Base-by-base conservation (phyloP, 2,113 vertebrate species). In the Zosterops borbonicus region DNA sequence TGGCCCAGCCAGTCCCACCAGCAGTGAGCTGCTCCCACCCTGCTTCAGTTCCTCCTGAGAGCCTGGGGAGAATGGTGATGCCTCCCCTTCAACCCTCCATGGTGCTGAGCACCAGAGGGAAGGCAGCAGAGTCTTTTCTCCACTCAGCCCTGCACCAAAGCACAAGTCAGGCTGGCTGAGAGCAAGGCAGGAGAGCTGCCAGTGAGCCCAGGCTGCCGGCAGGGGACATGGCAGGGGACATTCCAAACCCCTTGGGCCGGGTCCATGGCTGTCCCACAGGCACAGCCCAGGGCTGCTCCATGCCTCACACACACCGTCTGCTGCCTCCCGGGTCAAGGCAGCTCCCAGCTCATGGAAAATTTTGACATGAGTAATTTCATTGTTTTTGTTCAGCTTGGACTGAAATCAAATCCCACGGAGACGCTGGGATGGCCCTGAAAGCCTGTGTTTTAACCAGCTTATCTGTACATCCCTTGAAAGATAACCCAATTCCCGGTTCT, bases 381-480 rank as follows among this genome's bases (percentile, higher is more conserved):
- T 93, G 78, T 1, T 92, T 90, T 92, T 95, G 67, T 86, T 95
- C 86, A 89, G 46, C 67, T 95, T 94, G 83, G 79, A 88, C 53
- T 28, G 44, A 89, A 83, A 69, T 6, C 53, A 92, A 86, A 94
- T 83, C 75, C 89, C 95, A 91, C 12, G 4, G 69, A 84, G 52
- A 68, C 42, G 31, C 39, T 33, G 24, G 44, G 65, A 87, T 19
- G 64, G 87, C 42, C 84, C 64, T 1, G 1, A 91, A 87, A 87
- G 56, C 56, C 62, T 17, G 1, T 9, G 44, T 56, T 91, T 89
- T 64, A 85, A 60, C 37, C 56, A 18, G 60, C 60, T 81, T 47
- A 84, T 58, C 90, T 63, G 56, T 5, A 46, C 42, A 20, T 53
- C 22, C 68, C 37, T 35, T 41, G 47, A 35, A 89, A 70, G 42